phyloP scores from a whole-genome alignment of 1,140 invertebrate genomes.

The Coptotermes formosanus region DNA sequence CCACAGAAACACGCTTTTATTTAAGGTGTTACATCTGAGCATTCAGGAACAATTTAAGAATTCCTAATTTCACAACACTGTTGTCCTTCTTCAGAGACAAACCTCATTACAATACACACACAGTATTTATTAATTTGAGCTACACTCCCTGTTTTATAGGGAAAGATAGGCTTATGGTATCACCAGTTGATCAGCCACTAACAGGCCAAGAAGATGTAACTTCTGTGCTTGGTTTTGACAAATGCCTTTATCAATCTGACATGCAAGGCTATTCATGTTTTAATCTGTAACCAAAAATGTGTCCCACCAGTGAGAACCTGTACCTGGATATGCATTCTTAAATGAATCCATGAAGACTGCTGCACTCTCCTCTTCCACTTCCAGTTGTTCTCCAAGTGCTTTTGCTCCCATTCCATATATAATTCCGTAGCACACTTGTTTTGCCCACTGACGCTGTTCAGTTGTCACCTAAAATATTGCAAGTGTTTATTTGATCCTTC shows the following conservation, averaged over 20 bases:
- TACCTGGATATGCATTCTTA: conserved; percentile 75
- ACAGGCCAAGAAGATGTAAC: too few relatives aligned
- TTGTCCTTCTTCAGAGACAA: too few relatives aligned
- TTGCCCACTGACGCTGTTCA: conserved; percentile 78
- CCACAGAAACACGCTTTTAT: conserved; percentile 30
- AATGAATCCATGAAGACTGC: conserved; percentile 78
- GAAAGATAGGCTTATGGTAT: too few relatives aligned
- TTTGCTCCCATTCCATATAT: conserved; percentile 96
- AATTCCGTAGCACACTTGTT: conserved; percentile 95
- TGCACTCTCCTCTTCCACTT: conserved; percentile 79
- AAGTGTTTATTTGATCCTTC: background rate
- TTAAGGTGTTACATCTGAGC: background rate
- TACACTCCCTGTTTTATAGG: too few relatives aligned
- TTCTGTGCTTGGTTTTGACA: too few relatives aligned
- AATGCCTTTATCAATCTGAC: too few relatives aligned
- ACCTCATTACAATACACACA: too few relatives aligned
- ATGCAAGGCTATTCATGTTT: too few relatives aligned
- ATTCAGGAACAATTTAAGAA: background rate
- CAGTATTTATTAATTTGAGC: too few relatives aligned
- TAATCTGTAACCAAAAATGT: too few relatives aligned
- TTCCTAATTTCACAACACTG: background rate
- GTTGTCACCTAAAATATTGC: conserved; percentile 61
- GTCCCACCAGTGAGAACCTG: background rate
- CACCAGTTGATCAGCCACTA: too few relatives aligned
- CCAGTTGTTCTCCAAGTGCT: conserved; percentile 77